Conservation (phyloP, 2,113 vertebrate genomes). For the Sinocyclocheilus anophthalmus region DNA sequence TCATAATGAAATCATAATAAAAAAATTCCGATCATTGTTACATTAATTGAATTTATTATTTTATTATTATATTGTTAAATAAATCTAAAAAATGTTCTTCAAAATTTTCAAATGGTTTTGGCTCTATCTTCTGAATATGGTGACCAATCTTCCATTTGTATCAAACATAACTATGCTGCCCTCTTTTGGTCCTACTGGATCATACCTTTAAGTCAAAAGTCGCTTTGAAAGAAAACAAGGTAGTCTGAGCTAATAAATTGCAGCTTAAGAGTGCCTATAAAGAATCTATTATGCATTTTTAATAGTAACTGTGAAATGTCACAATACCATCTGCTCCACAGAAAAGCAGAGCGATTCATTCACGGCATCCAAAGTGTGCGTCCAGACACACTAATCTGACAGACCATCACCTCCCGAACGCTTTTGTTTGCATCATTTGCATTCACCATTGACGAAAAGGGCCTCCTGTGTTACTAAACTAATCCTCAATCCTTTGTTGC, state of each 20-base stretch:
- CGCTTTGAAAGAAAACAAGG: not conserved
- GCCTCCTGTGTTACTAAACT: conserved; percentile 38
- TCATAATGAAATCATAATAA: not conserved
- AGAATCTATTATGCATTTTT: not conserved
- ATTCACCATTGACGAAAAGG: conserved; percentile 23
- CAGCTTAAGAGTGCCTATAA: not conserved
- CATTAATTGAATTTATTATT: not conserved
- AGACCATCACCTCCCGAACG: conserved; percentile 26
- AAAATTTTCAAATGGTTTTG: not conserved
- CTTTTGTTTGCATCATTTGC: conserved; percentile 35
- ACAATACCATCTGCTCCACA: conserved; percentile 2
- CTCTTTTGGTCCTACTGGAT: conserved; percentile 72
- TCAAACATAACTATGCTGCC: conserved; percentile 76
- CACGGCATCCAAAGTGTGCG: not conserved
- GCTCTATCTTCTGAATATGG: not conserved
- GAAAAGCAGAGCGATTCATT: not conserved
- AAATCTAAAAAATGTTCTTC: not conserved
- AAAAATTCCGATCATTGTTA: not conserved
- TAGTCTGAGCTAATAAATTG: not conserved
- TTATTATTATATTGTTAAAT: not conserved
- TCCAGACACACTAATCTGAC: conserved; percentile 36
- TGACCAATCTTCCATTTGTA: not conserved
- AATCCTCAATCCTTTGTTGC: conserved; percentile 48
- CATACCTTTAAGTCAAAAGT: conserved; percentile 45
- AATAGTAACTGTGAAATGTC: conserved; percentile 4